These are phyloP conservation scores for Suricata suricatta DNA, from an alignment of 2,113 vertebrate genomes.

Conservation along the genomic window DNA sequence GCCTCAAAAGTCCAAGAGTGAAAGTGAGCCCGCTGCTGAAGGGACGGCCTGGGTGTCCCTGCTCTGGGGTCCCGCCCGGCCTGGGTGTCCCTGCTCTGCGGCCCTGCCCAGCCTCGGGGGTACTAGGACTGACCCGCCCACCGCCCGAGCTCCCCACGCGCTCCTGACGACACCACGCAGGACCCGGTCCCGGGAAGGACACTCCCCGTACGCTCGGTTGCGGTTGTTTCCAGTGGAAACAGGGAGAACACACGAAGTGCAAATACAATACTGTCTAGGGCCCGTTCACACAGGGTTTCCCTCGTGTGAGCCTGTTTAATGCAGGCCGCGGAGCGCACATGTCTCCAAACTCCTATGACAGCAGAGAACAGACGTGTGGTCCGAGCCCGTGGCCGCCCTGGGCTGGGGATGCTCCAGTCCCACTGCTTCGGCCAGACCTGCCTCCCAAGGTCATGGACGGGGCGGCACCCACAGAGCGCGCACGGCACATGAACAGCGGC, in stretches of 20 bases:
- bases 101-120: rapidly evolving
- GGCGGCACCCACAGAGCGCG: rapidly evolving
- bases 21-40: too few species aligned
- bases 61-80: too few species aligned
- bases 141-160: rapidly evolving
- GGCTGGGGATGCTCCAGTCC: not conserved
- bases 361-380: not conserved
- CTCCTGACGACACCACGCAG: not conserved
- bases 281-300: not conserved
- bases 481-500: not conserved
- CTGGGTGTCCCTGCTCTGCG: not conserved
- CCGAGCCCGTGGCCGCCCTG: not conserved
- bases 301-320: not conserved
- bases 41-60: too few species aligned
- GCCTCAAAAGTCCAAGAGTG: not conserved
- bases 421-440: not conserved
- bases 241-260: not conserved
- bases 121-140: rapidly evolving
- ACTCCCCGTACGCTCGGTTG: not conserved
- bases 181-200: not conserved
- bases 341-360: not conserved
- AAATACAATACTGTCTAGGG: not conserved
- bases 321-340: not conserved
- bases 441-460: not conserved
- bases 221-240: not conserved